A percentile compares a stretch with the other conserved stretches of the same genome.
phyloP scores from a whole-genome alignment of 2,113 vertebrate species.

The Penelope pileata region DNA sequence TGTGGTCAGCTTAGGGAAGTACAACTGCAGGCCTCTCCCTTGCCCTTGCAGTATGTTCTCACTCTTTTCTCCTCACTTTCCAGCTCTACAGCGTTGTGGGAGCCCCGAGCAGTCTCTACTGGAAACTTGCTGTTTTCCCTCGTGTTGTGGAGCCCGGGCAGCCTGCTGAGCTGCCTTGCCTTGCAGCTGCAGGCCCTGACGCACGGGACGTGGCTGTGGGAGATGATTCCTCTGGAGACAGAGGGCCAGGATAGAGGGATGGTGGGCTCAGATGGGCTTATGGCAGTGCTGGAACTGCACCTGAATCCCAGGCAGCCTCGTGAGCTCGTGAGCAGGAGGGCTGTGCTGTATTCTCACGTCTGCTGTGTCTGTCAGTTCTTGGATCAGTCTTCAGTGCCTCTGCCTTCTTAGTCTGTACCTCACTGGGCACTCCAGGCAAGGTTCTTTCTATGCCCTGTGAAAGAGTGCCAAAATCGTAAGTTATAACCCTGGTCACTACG shows the following conservation, averaged over 20 bases:
- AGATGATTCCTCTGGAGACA: not conserved
- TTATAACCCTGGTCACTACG: rapidly evolving
- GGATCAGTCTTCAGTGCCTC: not conserved
- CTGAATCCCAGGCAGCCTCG: not conserved
- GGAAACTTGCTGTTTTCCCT: not conserved
- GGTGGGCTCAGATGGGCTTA: not conserved
- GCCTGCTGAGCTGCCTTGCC: not conserved
- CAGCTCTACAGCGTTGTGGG: not conserved
- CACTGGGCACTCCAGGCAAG: not conserved
- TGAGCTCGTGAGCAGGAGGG: not conserved
- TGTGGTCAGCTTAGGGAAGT: not conserved
- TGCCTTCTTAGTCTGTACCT: not conserved
- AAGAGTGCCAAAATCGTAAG: not conserved
- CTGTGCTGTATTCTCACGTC: not conserved
- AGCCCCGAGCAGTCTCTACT: not conserved
- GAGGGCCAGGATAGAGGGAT: not conserved
- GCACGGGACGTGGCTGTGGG: not conserved
- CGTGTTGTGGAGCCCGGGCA: not conserved
- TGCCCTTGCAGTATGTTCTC: not conserved
- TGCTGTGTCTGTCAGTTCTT: not conserved
- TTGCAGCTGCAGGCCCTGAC: not conserved
- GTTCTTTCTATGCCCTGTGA: rapidly evolving
- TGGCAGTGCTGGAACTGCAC: not conserved
- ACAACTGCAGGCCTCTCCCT: not conserved
- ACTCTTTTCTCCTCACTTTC: not conserved